phyloP scores from a whole-genome alignment of 2,797 vertebrate species.

The Brachyrhaphis roseni region DNA sequence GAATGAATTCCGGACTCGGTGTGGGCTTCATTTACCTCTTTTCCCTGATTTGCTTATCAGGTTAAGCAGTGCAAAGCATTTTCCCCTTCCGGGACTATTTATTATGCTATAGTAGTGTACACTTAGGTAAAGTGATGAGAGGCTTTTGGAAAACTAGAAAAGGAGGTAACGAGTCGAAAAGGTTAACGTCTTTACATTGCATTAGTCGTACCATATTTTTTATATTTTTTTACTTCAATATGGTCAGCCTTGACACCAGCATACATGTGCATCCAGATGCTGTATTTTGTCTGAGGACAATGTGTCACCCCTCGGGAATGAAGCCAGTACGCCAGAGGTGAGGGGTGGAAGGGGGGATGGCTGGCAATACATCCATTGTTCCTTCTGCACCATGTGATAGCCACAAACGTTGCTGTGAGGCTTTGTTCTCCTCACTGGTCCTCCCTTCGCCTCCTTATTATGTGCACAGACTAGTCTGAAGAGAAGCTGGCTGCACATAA shows the following conservation, averaged over 20 bases:
- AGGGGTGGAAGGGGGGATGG: not conserved
- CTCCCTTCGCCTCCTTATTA: constrained; percentile 38
- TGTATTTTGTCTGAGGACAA: constrained; percentile 32
- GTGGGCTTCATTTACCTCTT: constrained; percentile 73
- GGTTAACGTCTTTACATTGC: constrained; percentile 20
- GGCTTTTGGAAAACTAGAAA: constrained; percentile 23
- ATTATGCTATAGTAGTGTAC: constrained; percentile 41
- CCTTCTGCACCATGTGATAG: constrained; percentile 56
- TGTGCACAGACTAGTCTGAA: constrained; percentile 38
- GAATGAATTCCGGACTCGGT: constrained; percentile 73
- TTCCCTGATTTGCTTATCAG: constrained; percentile 70
- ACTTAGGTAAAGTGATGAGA: constrained; percentile 38
- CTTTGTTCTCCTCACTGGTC: constrained; percentile 59
- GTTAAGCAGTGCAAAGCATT: constrained; percentile 34
- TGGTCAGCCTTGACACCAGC: constrained; percentile 27
- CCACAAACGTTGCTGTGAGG: constrained; percentile 51
- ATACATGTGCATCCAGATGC: constrained; percentile 49
- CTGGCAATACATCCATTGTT: constrained; percentile 64
- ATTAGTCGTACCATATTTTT: constrained; percentile 15
- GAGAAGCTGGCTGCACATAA: constrained; percentile 42
- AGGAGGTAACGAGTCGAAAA: constrained; percentile 14
- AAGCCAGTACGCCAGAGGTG: constrained; percentile 15
- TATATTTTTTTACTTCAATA: constrained; percentile 30
- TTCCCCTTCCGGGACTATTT: constrained; percentile 65
- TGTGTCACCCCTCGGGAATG: constrained; percentile 42